These are phyloP conservation scores for Drosophila micromelanica DNA, from an alignment of 1,140 invertebrate genomes.

Conservation along the genomic window DNA sequence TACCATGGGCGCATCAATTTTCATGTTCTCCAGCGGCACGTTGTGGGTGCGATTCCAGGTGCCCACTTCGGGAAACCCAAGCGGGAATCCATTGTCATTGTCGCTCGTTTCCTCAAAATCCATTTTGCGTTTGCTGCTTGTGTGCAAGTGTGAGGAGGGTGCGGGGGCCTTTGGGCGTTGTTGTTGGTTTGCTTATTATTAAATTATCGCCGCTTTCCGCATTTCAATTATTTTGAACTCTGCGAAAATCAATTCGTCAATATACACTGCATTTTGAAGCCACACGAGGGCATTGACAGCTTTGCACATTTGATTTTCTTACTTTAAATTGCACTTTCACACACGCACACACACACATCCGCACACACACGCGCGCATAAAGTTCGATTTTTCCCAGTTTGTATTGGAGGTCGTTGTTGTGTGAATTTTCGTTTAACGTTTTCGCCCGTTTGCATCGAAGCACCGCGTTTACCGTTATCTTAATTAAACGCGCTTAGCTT, in stretches of 20 bases:
- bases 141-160: neutral
- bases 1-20: conserved; percentile 93
- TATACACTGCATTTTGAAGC: conserved; percentile 43
- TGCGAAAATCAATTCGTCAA: conserved; percentile 45
- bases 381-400: conserved; percentile 81
- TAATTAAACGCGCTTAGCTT: conserved; percentile 23
- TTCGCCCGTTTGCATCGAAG: conserved; percentile 35
- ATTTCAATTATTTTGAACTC: conserved; percentile 46
- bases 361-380: conserved; percentile 45
- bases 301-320: conserved; percentile 48
- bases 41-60: conserved; percentile 86
- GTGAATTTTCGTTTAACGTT: conserved; percentile 56
- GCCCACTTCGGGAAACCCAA: conserved; percentile 85
- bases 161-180: neutral
- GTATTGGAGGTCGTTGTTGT: conserved; percentile 70
- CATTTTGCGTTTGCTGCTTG: conserved; percentile 28
- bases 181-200: conserved; percentile 28
- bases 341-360: conserved; percentile 20
- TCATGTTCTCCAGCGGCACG: conserved; percentile 89
- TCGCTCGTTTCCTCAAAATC: conserved; percentile 64
- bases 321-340: conserved; percentile 53
- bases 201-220: conserved; percentile 22
- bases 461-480: conserved; percentile 24
- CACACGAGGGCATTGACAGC: conserved; percentile 5
- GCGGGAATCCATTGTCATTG: conserved; percentile 74